Percentiles rank a stretch among this genome's conserved stretches.
Evolutionary conservation across 2,888 invertebrate species (phyloP).

Genomic region (Acanthopleura granulata): DNA sequence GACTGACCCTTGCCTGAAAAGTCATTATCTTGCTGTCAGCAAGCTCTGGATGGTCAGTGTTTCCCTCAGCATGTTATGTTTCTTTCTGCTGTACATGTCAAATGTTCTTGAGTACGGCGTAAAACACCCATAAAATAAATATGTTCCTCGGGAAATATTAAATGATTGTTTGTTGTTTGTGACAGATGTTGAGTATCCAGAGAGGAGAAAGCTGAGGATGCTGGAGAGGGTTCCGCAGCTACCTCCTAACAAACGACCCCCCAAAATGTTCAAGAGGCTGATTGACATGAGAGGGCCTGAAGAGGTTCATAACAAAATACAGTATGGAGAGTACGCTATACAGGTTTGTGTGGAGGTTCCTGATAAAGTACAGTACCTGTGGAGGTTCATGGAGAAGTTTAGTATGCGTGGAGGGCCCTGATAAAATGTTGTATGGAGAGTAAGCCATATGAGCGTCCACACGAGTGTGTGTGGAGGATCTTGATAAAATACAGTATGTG

Average conservation of each 20-base stretch:
- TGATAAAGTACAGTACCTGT: too few species aligned
- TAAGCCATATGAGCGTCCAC: constrained; percentile 84
- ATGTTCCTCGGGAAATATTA: too few species aligned
- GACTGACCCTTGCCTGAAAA: too few species aligned
- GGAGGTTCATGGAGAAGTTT: too few species aligned
- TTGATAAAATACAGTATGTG: constrained; percentile 84
- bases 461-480: constrained; percentile 70
- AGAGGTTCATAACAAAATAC: constrained; percentile 83
- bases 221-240: constrained; percentile 78
- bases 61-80: too few species aligned
- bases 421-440: constrained; percentile 67
- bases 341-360: constrained; percentile 74
- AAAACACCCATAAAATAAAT: too few species aligned
- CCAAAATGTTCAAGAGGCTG: constrained; percentile 87
- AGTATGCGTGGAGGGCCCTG: too few species aligned
- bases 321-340: constrained; percentile 94
- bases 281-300: constrained; percentile 94
- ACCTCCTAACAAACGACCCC: constrained; percentile 77
- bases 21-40: too few species aligned
- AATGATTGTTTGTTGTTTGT: background rate
- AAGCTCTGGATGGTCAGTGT: too few species aligned
- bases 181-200: constrained; percentile 63
- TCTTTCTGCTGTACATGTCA: too few species aligned
- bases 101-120: too few species aligned
- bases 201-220: constrained; percentile 72